Base-by-base conservation (phyloP, 2,797 vertebrate genomes). In the Merluccius polli region DNA sequence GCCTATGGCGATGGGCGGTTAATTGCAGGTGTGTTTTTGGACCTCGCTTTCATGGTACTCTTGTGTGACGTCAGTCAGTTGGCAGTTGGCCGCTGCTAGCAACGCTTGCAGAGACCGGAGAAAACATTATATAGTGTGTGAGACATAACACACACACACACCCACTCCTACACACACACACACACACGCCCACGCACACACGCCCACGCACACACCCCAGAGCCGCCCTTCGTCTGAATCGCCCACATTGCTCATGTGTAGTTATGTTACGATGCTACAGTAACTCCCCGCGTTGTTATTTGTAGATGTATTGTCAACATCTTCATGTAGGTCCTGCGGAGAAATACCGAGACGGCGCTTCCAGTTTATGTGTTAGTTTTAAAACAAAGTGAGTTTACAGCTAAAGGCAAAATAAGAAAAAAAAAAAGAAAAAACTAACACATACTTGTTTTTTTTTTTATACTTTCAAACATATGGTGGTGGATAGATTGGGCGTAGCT, bases 341-440 rank as follows among this genome's bases (percentile, higher is more conserved):
- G 87, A 70, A 79, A 84, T 79, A 78, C 81, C 73, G 67, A 65
- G 70, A 76, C 79, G 78, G 82, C 75, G 68, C 72, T 86, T 87
- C 82, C 80, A 76, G 80, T 88, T 86, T 87, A 88, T 88, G 87
- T 87, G 85, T 90, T 89, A 71, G 79, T 86, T 88, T 52, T 87
- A 86, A 84, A 84, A 84, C 80, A 85, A n/a, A 76, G 84, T 77
- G 63, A 10, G 85, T 77, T 83, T 77, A 52, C 76, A 9, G 83
- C 81, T 82, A 2, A 74, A 33, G 52, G 31, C 27, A 32, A 33
- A 35, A 38, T 29, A 38, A 38, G 77, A 70, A 75, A 44, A 76
- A 24, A 13, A 21, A 74, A 63, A 77, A n/a, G n/a, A 82, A 75
- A 85, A 83, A 74, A 77, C 72, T 75, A 86, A 48, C 33, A 59